Evolutionary conservation across 2,797 vertebrate genomes (phyloP).

Genomic region (Leptoclinus maculatus): DNA sequence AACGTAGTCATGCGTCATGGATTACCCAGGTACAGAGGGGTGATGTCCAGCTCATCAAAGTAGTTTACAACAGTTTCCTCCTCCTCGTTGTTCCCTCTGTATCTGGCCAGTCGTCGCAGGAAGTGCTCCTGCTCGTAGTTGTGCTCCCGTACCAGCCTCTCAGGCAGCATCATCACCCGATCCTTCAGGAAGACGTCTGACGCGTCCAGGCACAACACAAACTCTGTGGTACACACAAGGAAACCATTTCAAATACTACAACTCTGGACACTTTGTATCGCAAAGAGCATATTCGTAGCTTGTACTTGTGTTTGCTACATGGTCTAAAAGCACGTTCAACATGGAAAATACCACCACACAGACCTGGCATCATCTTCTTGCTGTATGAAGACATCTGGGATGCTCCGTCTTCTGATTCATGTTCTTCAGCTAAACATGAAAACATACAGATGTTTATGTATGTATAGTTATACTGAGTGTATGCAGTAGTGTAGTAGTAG

Average conservation of each 20-base stretch:
- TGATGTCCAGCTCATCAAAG: constrained; percentile 90
- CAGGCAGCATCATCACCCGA: constrained; percentile 90
- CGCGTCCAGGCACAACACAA: constrained; percentile 87
- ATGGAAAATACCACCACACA: neutral
- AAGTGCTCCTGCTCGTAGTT: constrained; percentile 86
- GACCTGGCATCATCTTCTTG: constrained; percentile 87
- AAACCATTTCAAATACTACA: neutral
- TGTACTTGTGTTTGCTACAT: neutral
- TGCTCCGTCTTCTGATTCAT: constrained; percentile 78
- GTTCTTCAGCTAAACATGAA: constrained; percentile 78
- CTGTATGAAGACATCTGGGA: constrained; percentile 71
- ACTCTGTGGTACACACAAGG: constrained; percentile 79
- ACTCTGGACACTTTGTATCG: neutral
- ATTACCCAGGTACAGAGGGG: constrained; percentile 86
- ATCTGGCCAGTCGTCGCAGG: constrained; percentile 78
- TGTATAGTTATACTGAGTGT: neutral
- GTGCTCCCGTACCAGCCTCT: constrained; percentile 84
- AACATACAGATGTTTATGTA: neutral
- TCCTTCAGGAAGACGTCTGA: constrained; percentile 89
- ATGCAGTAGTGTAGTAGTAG: neutral
- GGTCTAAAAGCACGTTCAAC: neutral
- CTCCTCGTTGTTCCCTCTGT: constrained; percentile 81
- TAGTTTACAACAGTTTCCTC: constrained; percentile 88
- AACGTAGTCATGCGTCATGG: too few species aligned
- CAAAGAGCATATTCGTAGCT: neutral